A percentile compares a stretch with the other conserved stretches of the same genome.
These are phyloP conservation scores for Linnaemya tessellans DNA, from an alignment of 2,888 invertebrate genomes.

Conservation along the genomic window DNA sequence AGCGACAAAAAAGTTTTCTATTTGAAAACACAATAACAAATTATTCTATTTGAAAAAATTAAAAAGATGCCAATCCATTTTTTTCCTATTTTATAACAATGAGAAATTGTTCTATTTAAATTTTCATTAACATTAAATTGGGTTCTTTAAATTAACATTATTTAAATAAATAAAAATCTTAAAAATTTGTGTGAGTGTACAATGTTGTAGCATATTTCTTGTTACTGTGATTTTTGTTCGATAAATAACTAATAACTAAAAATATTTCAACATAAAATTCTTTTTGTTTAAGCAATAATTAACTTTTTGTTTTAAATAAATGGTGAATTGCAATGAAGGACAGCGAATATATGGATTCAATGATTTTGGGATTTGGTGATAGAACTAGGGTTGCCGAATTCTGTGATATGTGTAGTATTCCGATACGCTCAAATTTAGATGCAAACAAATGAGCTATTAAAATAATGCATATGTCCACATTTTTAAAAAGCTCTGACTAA, in stretches of 20 bases:
- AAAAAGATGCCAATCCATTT: too few relatives aligned
- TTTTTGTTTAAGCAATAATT: slow-evolving; percentile 46
- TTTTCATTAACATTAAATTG: slow-evolving; percentile 46
- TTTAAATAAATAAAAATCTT: slow-evolving; percentile 62
- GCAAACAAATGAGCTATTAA: background rate
- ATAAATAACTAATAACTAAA: slow-evolving; percentile 71
- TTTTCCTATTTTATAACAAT: too few relatives aligned
- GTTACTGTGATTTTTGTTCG: background rate
- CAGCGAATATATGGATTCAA: background rate
- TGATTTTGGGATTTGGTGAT: slow-evolving; percentile 4
- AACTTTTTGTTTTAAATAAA: slow-evolving; percentile 40
- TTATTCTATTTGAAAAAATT: too few relatives aligned
- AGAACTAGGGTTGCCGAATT: background rate
- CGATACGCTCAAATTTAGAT: background rate
- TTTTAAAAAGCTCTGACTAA: background rate
- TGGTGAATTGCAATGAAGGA: slow-evolving; percentile 27
- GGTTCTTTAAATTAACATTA: slow-evolving; percentile 51
- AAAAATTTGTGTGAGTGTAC: slow-evolving; percentile 43
- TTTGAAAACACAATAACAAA: too few relatives aligned
- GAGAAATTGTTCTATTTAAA: background rate
- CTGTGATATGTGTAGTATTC: background rate
- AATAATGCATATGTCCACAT: background rate
- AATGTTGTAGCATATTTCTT: slow-evolving; percentile 1
- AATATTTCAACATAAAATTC: slow-evolving; percentile 38
- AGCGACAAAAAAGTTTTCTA: too few relatives aligned